These are phyloP conservation scores for Ascaphus truei DNA, from an alignment of 2,113 vertebrate species.

Conservation along the genomic window DNA sequence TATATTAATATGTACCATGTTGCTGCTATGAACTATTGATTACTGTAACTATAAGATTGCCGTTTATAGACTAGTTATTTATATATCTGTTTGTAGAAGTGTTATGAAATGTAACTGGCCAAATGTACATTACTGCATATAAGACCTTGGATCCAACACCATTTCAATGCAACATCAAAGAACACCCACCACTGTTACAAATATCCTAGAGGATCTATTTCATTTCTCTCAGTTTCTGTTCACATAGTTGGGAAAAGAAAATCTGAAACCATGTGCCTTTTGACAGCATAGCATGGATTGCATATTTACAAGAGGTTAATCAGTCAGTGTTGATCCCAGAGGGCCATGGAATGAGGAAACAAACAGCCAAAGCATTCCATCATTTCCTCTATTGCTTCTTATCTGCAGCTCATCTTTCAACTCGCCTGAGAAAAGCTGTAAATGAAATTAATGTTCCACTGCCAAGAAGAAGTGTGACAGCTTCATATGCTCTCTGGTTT, in stretches of 20 bases:
- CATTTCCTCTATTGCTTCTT: constrained; percentile 27
- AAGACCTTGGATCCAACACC: no score
- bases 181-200: no score
- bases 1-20: no score
- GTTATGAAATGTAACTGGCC: no score
- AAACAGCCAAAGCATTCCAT: constrained; percentile 16
- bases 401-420: constrained; percentile 22
- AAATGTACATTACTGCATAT: no score
- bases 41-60: no score
- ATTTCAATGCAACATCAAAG: no score
- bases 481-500: constrained; percentile 24
- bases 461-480: constrained; percentile 29
- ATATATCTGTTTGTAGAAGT: no score
- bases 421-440: constrained; percentile 1
- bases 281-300: neutral
- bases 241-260: neutral
- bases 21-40: no score
- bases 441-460: constrained; percentile 35
- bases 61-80: no score
- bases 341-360: constrained; percentile 4
- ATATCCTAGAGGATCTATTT: no score
- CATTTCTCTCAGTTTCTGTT: constrained; percentile 12
- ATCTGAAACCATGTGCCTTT: constrained; percentile 18
- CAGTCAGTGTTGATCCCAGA: neutral
- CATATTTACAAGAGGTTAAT: constrained; percentile 27